These are phyloP conservation scores for Piprites chloris DNA, from an alignment of 2,113 vertebrate genomes.

Conservation along the genomic window DNA sequence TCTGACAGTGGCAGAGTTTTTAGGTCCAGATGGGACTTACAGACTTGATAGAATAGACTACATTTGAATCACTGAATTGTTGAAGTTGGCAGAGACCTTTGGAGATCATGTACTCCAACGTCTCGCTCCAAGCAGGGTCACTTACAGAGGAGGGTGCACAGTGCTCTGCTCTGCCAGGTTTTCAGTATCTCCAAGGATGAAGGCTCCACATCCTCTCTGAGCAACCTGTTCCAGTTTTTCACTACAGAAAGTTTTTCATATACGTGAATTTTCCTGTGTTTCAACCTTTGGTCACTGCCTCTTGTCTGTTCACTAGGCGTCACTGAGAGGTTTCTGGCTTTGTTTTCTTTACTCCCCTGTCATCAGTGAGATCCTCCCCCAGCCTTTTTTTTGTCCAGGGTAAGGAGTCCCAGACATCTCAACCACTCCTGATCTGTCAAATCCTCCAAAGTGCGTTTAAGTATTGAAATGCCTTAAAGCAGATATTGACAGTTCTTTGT, in stretches of 20 bases:
- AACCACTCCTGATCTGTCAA: neutral
- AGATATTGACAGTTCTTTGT: neutral
- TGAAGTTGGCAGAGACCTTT: neutral
- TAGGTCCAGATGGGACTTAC: neutral
- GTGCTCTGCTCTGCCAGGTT: neutral
- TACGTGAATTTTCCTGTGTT: neutral
- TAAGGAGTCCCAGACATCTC: neutral
- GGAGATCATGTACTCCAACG: neutral
- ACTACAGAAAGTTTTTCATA: neutral
- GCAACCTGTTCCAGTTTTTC: neutral
- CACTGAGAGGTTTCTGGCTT: neutral
- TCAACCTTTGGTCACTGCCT: neutral
- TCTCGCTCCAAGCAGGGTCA: neutral
- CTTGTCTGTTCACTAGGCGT: neutral
- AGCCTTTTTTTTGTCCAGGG: neutral
- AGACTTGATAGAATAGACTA: neutral
- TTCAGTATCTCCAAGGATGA: neutral
- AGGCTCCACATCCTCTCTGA: neutral
- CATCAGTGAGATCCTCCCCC: fast-evolving
- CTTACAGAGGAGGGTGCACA: neutral
- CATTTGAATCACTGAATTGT: neutral
- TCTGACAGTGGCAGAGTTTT: neutral
- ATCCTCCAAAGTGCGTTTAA: neutral
- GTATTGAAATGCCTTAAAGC: neutral
- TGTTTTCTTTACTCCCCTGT: neutral